A percentile compares a stretch with the other conserved stretches of the same genome.
phyloP scores from a whole-genome alignment of 2,888 invertebrate species.

The Drosophila paramelanica region DNA sequence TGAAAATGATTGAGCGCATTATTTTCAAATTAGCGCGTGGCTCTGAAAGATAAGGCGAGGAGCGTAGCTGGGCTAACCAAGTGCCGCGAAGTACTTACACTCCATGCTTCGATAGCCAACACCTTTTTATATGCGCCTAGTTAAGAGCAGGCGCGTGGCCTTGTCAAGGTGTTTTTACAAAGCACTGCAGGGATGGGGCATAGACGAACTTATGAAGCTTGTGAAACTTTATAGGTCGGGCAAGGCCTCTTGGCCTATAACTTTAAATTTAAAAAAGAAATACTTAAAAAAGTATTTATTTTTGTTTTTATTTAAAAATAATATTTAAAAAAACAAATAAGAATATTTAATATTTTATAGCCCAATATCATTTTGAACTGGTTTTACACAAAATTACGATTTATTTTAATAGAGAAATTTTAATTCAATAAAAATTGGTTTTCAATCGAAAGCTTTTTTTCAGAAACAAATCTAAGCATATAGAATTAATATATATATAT shows the following conservation, averaged over 20 bases:
- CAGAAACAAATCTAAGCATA: too few relatives aligned
- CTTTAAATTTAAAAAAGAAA: too few relatives aligned
- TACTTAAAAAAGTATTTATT: too few relatives aligned
- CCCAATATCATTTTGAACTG: too few relatives aligned
- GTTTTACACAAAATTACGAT: too few relatives aligned
- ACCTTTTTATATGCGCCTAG: constrained; percentile 40
- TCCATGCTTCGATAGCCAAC: constrained; percentile 46
- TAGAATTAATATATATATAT: not conserved
- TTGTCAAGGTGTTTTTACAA: constrained; percentile 43
- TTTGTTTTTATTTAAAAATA: too few relatives aligned
- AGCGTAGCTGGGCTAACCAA: not conserved
- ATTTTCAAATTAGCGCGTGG: constrained; percentile 83
- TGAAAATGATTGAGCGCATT: constrained; percentile 80
- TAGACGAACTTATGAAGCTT: not conserved
- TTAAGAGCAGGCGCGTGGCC: constrained; percentile 52
- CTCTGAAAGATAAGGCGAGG: constrained; percentile 34
- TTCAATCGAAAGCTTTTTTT: too few relatives aligned
- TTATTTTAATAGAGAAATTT: too few relatives aligned
- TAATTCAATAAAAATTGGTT: too few relatives aligned
- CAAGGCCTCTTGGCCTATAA: too few relatives aligned
- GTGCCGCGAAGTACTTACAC: constrained; percentile 30
- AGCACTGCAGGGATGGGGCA: constrained; percentile 1
- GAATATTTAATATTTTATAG: too few relatives aligned
- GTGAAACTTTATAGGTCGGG: not conserved
- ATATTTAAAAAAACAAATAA: too few relatives aligned